Evolutionary conservation across 2,797 vertebrate genomes (phyloP), one percentile per base, ranked within the genome.

Genomic region (Synanceia verrucosa): DNA sequence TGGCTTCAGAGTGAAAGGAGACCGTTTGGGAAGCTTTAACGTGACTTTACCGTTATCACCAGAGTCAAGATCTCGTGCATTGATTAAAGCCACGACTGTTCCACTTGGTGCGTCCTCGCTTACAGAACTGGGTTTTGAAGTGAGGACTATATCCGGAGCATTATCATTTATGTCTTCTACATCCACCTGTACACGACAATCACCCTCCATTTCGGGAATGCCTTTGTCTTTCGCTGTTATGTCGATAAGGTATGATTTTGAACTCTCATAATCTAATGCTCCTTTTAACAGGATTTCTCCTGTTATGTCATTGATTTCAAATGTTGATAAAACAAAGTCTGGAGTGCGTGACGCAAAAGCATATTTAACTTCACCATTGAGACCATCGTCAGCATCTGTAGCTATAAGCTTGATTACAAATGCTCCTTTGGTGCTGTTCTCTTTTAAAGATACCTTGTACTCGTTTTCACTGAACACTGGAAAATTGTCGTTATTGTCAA

Each of bases 401-500:
- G 90, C 90, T 62, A 28, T 28, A 1, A 84, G 9, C 44, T 72
- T 65, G 1, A 83, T 4, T 2, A 89, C 28, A 0, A 52, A 65
- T 16, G 80, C 19, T 7, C 90, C 93, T 5, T 80, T 69, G 0
- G 86, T 63, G 3, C 78, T 50, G 52, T 91, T 92, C 51, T 96
- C 95, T 10, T 23, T 76, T 2, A 95, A 29, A 24, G 68, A 88
- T 3, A 90, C 70, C 56, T 76, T 86, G 68, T 95, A 95, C 2
- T 81, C 23, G 3, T 89, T 90, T 56, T 93, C 78, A 23, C 46
- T 88, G 70, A 95, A 96, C 9, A 85, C 51, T 0, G 91, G 90
- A 34, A 73, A 51, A 39, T 92, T 85, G 0, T 92, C 94, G 0
- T 93, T 94, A 23, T 0, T 90, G 48, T 96, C 95, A 2, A 90